These are phyloP conservation scores for Eubucco bourcierii DNA, from an alignment of 2,113 vertebrate species.

Conservation along the genomic window DNA sequence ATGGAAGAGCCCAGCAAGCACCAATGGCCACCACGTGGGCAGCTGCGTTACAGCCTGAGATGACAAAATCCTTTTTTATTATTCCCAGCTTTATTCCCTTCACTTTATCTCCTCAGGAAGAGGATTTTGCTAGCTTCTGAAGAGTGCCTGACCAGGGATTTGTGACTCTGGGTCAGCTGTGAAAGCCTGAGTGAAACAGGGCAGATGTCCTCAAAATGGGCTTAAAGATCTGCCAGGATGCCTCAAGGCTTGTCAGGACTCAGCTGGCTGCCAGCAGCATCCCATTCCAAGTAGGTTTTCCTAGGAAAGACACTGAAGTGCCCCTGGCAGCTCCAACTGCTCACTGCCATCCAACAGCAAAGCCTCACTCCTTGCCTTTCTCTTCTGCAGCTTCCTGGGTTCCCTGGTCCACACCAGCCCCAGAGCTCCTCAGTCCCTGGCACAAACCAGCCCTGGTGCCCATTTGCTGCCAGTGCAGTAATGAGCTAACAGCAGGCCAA, in stretches of 20 bases:
- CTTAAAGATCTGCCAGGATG: neutral
- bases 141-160: neutral
- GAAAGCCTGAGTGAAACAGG: neutral
- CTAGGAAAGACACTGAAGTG: neutral
- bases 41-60: neutral
- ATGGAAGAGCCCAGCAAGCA: no score
- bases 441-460: no score
- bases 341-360: neutral
- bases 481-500: no score
- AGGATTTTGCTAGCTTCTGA: neutral
- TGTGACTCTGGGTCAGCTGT: neutral
- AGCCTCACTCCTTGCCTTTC: neutral
- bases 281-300: no score
- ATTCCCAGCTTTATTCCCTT: neutral
- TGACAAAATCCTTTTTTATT: neutral
- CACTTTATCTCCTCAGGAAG: neutral
- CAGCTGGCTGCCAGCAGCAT: neutral
- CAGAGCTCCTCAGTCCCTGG: no score
- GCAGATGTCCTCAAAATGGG: neutral
- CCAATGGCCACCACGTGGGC: neutral
- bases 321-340: neutral
- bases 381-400: neutral
- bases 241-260: neutral
- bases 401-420: neutral
- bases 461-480: no score